These are phyloP conservation scores for Belonocnema kinseyi DNA, from an alignment of 1,140 invertebrate species.

Conservation along the genomic window DNA sequence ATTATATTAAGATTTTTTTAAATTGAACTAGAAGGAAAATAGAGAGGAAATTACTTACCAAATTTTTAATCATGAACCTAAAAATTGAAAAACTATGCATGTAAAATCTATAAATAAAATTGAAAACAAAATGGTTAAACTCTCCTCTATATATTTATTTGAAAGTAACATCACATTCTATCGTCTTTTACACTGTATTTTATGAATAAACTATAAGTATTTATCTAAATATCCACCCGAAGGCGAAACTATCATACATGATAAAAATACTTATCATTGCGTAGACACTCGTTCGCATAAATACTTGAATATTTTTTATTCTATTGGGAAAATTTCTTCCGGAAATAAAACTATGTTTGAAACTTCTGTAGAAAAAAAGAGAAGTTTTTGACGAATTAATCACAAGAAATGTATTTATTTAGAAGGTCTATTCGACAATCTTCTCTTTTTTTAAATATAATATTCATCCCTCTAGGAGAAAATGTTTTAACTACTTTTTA, in stretches of 20 bases:
- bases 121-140: background rate
- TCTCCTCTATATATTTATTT: conserved; percentile 20
- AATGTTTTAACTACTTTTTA: too few relatives aligned
- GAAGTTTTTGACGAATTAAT: background rate
- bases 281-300: conserved; percentile 26
- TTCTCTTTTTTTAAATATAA: too few relatives aligned
- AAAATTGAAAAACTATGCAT: too few relatives aligned
- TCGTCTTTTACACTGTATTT: background rate
- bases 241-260: conserved; percentile 16
- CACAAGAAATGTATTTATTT: background rate
- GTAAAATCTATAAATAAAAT: background rate
- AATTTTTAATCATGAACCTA: background rate
- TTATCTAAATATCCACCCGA: background rate
- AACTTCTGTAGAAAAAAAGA: background rate
- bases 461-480: too few relatives aligned
- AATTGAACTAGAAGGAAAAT: too few relatives aligned
- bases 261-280: conserved; percentile 12
- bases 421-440: too few relatives aligned
- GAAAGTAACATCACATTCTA: conserved; percentile 28
- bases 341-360: background rate
- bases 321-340: background rate
- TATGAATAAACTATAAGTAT: conserved; percentile 8
- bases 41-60: background rate
- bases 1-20: too few relatives aligned
- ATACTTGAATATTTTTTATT: background rate